Conservation (phyloP, 1,140 invertebrate species). For the Papilio glaucus region DNA sequence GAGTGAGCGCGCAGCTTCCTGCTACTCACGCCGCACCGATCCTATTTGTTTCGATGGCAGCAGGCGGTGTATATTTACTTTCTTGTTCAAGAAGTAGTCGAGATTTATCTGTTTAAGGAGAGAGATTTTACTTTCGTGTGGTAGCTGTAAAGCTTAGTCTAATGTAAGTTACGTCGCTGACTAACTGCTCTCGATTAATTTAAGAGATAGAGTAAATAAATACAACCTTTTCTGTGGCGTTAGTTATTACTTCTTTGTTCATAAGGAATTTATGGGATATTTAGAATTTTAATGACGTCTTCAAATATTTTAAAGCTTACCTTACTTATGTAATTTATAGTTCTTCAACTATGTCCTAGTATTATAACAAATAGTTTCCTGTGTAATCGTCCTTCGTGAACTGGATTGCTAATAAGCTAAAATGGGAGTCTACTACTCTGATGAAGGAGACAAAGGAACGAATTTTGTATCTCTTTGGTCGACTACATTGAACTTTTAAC, state of each 20-base stretch:
- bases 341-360: too few species aligned
- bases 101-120: slow-evolving; percentile 63
- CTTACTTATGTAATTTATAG: background rate
- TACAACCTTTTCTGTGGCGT: slow-evolving; percentile 34
- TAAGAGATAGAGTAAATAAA: slow-evolving; percentile 33
- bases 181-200: slow-evolving; percentile 40
- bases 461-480: too few species aligned
- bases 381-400: too few species aligned
- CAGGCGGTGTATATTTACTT: slow-evolving; percentile 40
- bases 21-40: slow-evolving; percentile 15
- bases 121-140: slow-evolving; percentile 56
- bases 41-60: slow-evolving; percentile 33
- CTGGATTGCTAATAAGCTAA: too few species aligned
- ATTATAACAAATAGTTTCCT: too few species aligned
- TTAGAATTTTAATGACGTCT: slow-evolving; percentile 3
- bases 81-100: slow-evolving; percentile 43
- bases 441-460: too few species aligned
- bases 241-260: slow-evolving; percentile 33
- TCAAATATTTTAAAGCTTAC: background rate
- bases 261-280: slow-evolving; percentile 16
- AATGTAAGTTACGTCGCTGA: slow-evolving; percentile 50
- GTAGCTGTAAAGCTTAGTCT: slow-evolving; percentile 48
- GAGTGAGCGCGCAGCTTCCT: slow-evolving; percentile 10
- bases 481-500: too few species aligned
- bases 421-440: too few species aligned